phyloP scores from a whole-genome alignment of 2,888 invertebrate genomes.

The Perithous albicinctus region DNA sequence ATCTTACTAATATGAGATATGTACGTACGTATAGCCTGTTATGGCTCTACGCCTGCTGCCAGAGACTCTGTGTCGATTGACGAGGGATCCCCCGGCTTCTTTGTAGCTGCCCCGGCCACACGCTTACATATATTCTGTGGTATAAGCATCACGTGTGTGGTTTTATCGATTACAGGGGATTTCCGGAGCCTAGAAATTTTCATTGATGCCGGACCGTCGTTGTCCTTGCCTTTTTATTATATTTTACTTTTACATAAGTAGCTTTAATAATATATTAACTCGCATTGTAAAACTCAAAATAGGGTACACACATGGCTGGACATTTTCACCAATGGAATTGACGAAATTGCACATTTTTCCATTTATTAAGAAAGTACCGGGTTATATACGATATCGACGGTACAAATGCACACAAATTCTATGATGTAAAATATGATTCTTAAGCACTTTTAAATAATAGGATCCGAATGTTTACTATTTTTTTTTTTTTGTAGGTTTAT shows the following conservation, averaged over 20 bases:
- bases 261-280: background rate
- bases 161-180: constrained; percentile 18
- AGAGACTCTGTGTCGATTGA: constrained; percentile 24
- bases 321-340: too few relatives aligned
- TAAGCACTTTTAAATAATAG: too few relatives aligned
- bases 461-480: too few relatives aligned
- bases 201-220: background rate
- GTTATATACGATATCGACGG: too few relatives aligned
- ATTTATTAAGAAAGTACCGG: too few relatives aligned
- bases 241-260: background rate
- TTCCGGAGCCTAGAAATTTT: constrained; percentile 19
- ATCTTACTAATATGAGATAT: constrained; percentile 29
- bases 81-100: constrained; percentile 37
- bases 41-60: constrained; percentile 12
- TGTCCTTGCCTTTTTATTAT: background rate
- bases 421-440: too few relatives aligned
- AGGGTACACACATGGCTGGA: too few relatives aligned
- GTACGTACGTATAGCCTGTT: constrained; percentile 5
- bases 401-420: too few relatives aligned
- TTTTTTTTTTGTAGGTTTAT: too few relatives aligned
- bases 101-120: constrained; percentile 1
- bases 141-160: constrained; percentile 10
- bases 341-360: too few relatives aligned
- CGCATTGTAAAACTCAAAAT: background rate
- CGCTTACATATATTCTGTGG: background rate